Percentiles rank a stretch among this genome's conserved stretches.
Evolutionary conservation across 2,113 vertebrate species (phyloP).

Genomic region (Anarrhichthys ocellatus): DNA sequence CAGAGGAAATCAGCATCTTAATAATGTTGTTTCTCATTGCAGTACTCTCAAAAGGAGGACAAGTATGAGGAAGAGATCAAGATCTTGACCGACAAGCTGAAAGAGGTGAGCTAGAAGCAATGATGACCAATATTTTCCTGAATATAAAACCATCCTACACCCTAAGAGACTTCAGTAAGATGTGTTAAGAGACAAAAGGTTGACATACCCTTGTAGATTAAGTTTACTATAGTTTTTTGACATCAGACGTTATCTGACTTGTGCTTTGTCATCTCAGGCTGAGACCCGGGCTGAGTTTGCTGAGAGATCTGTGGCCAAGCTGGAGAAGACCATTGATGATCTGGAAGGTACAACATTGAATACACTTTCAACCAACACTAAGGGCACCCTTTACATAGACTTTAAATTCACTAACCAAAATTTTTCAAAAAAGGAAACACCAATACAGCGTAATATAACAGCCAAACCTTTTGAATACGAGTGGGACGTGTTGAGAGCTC

Average conservation of each 20-base stretch:
- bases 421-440: neutral
- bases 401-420: neutral
- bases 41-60: slow-evolving; percentile 99
- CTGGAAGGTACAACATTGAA: slow-evolving; percentile 88
- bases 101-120: slow-evolving; percentile 87
- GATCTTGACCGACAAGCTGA: slow-evolving; percentile 97
- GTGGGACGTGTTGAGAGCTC: neutral
- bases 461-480: neutral
- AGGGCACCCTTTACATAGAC: neutral
- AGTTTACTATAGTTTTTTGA: neutral
- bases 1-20: neutral
- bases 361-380: neutral
- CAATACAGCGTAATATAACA: neutral
- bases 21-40: slow-evolving; percentile 42
- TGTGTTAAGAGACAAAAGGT: neutral
- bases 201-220: neutral
- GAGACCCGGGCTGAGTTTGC: slow-evolving; percentile 95
- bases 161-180: too few relatives aligned
- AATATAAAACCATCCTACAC: neutral
- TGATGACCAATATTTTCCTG: neutral
- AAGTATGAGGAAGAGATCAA: slow-evolving; percentile 99
- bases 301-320: slow-evolving; percentile 93
- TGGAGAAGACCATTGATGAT: slow-evolving; percentile 97
- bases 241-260: neutral
- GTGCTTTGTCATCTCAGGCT: slow-evolving; percentile 80